Evolutionary conservation across 2,888 invertebrate genomes (phyloP).

Genomic region (Chorisops tibialis): DNA sequence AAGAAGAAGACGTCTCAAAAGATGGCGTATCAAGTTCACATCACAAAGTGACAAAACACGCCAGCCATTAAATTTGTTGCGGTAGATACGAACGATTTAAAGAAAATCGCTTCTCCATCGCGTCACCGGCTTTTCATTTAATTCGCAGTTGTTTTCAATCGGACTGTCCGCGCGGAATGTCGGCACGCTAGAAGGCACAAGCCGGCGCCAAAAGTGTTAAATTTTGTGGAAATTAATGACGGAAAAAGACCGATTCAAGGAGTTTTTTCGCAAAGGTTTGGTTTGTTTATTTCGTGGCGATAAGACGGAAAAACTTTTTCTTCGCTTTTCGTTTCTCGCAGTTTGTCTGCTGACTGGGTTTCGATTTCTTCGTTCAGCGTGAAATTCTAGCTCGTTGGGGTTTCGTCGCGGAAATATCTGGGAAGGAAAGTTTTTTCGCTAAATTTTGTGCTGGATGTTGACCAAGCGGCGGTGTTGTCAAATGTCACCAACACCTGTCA

Average conservation of each 20-base stretch:
- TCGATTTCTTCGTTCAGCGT: not conserved
- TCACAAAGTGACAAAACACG: constrained; percentile 15
- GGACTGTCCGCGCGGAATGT: not conserved
- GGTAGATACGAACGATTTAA: not conserved
- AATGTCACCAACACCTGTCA: constrained; percentile 18
- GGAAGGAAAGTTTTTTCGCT: not conserved
- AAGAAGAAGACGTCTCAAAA: constrained; percentile 43
- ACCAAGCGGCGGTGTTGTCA: constrained; percentile 23
- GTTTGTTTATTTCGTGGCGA: constrained; percentile 16
- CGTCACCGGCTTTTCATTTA: constrained; percentile 7
- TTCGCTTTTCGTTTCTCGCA: not conserved
- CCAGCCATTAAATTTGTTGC: constrained; percentile 32
- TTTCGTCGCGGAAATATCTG: not conserved
- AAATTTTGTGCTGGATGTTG: not conserved
- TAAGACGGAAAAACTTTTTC: constrained; percentile 11
- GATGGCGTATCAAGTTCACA: constrained; percentile 43
- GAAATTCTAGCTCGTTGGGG: no score
- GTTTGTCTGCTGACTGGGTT: not conserved
- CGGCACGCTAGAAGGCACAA: constrained; percentile 6
- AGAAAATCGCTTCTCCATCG: constrained; percentile 11
- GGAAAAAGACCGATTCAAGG: constrained; percentile 8
- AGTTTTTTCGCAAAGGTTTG: constrained; percentile 14
- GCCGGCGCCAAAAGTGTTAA: not conserved
- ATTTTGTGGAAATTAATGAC: constrained; percentile 4
- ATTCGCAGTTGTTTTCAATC: not conserved